Conservation (phyloP, 2,113 vertebrate species). For the Macaca nemestrina region DNA sequence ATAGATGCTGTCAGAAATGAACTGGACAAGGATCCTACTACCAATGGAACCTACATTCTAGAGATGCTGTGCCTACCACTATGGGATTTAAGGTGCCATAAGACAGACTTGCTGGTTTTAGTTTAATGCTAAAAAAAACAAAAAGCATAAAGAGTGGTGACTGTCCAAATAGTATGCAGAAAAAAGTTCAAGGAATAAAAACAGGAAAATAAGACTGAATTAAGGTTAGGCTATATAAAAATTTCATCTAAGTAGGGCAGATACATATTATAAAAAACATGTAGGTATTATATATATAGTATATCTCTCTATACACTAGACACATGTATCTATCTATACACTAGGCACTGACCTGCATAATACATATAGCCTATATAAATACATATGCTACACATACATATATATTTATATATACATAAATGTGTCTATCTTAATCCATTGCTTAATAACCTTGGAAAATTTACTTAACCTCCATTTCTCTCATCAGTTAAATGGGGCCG, state of each 20-base stretch:
- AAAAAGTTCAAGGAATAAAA: not conserved
- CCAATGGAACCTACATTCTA: no score
- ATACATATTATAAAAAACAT: not conserved
- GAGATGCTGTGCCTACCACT: accelerated
- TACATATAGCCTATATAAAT: not conserved
- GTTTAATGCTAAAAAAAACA: not conserved
- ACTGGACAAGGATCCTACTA: accelerated
- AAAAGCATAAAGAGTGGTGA: not conserved
- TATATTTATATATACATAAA: not conserved
- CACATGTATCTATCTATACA: not conserved
- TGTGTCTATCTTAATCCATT: not conserved
- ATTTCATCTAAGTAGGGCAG: not conserved
- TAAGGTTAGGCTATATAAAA: not conserved
- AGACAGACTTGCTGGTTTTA: not conserved
- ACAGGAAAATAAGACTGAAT: not conserved
- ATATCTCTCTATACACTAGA: not conserved
- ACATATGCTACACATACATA: no score
- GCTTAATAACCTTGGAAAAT: not conserved
- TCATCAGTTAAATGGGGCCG: not conserved
- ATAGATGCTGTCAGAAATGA: no score
- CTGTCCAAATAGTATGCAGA: not conserved
- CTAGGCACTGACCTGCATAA: not conserved
- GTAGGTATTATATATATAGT: not conserved
- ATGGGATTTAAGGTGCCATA: accelerated
- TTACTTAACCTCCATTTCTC: not conserved